Evolutionary conservation across 2,888 invertebrate species (phyloP), one percentile per base, ranked within the genome.

Genomic region (Pheosia tremula): DNA sequence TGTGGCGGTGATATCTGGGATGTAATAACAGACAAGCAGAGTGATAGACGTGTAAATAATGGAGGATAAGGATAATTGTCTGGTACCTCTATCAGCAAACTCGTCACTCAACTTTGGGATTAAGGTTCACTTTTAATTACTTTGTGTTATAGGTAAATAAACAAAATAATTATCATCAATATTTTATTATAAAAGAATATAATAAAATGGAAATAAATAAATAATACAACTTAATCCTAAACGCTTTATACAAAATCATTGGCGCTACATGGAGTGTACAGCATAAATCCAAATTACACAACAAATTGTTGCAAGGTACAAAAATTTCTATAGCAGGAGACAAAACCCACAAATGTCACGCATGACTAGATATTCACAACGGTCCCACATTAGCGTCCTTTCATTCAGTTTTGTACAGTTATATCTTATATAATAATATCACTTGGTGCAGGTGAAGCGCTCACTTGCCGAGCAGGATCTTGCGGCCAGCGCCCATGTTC

Each of bases 391-490:
- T 82, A 91, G 87, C 88, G 85, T 91, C 88, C 88, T 74, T 80
- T 77, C 76, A 85, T 87, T 83, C 77, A 84, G 86, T 88, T 91
- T 91, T 90, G 89, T 90, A 92, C 87, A 87, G 80, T 86, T 84
- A 80, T 82, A 83, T 83, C 91, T 91, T 92, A 92, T 81, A 84
- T 65, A 82, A 81, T 93, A 93, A 85, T 93, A 93, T 93, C 93
- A 93, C 93, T 90, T 86, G 83, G 74, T 80, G 82, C 74, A 75
- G 69, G 74, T 60, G 65, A 64, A 64, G 66, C 71, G 78, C 83
- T 95, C 95, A 98, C 96, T 98, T 98, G 95, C 97, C 97, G 86
- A 98, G 95, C 84, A 98, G 95, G 93, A 98, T 98, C 90, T 98
- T 98, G 86, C 98, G 97, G 78, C 97, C 96, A 72, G 98, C 98